phyloP scores from a whole-genome alignment of 2,888 invertebrate genomes.

The Bombyx huttoni region DNA sequence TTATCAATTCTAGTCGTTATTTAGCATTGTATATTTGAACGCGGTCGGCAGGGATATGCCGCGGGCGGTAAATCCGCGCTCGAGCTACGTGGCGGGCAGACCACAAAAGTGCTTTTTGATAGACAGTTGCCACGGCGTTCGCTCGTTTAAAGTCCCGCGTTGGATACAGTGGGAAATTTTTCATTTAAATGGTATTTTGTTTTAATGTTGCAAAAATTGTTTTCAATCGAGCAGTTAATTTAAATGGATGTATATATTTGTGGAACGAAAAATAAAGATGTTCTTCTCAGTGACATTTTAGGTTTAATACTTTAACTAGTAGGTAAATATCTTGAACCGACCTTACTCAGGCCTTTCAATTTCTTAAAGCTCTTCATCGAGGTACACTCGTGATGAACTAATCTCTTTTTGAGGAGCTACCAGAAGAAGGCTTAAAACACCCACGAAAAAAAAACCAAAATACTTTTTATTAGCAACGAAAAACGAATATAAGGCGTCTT shows the following conservation, averaged over 20 bases:
- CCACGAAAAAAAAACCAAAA: slow-evolving; percentile 13
- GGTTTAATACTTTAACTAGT: too few relatives aligned
- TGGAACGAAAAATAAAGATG: neutral
- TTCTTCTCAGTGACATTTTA: too few relatives aligned
- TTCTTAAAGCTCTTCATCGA: too few relatives aligned
- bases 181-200: slow-evolving; percentile 37
- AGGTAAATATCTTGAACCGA: too few relatives aligned
- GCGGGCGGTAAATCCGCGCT: slow-evolving; percentile 50
- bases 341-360: too few relatives aligned
- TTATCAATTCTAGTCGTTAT: slow-evolving; percentile 9
- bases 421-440: neutral
- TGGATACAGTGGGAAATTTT: slow-evolving; percentile 43
- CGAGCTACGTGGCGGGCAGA: slow-evolving; percentile 38
- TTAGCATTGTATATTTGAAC: slow-evolving; percentile 19
- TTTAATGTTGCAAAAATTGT: slow-evolving; percentile 26
- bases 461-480: slow-evolving; percentile 16
- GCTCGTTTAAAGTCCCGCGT: slow-evolving; percentile 38
- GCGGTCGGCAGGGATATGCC: slow-evolving; percentile 50
- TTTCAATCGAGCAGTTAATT: neutral
- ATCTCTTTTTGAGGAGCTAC: too few relatives aligned
- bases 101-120: slow-evolving; percentile 63
- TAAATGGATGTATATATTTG: neutral
- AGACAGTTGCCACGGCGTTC: slow-evolving; percentile 44
- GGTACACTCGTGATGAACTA: too few relatives aligned
- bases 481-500: slow-evolving; percentile 16